Evolutionary conservation across 35 echinoderm and acorn worm species (phyloP).

Genomic region (Apostichopus japonicus): DNA sequence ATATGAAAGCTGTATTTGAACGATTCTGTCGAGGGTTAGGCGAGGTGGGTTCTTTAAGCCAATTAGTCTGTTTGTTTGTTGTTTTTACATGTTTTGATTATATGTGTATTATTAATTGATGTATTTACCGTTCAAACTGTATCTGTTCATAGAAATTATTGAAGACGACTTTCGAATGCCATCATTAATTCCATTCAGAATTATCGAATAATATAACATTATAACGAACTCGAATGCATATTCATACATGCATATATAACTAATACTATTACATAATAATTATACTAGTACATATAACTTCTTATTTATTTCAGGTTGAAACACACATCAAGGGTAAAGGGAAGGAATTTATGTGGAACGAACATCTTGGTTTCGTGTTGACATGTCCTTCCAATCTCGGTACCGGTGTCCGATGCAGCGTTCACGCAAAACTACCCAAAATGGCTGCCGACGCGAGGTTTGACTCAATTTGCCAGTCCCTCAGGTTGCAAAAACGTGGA

Average conservation of each 20-base stretch:
- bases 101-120: too few relatives aligned
- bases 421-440: conserved; percentile 74
- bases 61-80: too few relatives aligned
- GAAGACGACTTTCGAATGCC: too few relatives aligned
- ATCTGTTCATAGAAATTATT: too few relatives aligned
- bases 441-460: conserved; percentile 53
- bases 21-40: conserved; percentile 84
- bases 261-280: too few relatives aligned
- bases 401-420: conserved; percentile 79
- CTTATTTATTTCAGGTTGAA: conserved; percentile 64
- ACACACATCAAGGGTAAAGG: conserved; percentile 65
- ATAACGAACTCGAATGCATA: too few relatives aligned
- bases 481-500: conserved; percentile 72
- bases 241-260: too few relatives aligned
- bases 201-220: too few relatives aligned
- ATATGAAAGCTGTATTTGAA: conserved; percentile 92
- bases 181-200: too few relatives aligned
- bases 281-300: neutral
- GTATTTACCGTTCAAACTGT: too few relatives aligned
- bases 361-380: conserved; percentile 79
- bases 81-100: too few relatives aligned
- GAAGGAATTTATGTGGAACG: conserved; percentile 91
- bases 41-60: conserved; percentile 52
- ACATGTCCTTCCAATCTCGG: conserved; percentile 90
- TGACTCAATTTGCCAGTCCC: conserved; percentile 31